Conservation (phyloP, 2,888 invertebrate species). For the Drosophila ochracea region DNA sequence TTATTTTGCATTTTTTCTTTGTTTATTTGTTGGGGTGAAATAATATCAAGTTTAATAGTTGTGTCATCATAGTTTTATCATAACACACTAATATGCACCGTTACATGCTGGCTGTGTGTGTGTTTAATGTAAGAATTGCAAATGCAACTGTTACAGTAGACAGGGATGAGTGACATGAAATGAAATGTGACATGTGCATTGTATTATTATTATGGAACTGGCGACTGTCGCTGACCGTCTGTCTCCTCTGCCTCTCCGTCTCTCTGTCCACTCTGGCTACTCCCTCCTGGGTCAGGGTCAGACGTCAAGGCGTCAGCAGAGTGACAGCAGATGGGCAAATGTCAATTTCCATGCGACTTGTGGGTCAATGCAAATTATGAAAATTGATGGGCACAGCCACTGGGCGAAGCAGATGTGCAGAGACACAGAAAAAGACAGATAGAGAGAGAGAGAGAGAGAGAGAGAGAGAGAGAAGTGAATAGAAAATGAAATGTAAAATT, state of each 20-base stretch:
- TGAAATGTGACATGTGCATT: constrained; percentile 50
- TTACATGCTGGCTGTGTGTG: neutral
- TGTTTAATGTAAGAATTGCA: constrained; percentile 12
- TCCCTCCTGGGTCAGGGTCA: constrained; percentile 30
- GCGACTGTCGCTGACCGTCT: neutral
- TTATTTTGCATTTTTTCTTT: too few relatives aligned
- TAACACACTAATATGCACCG: constrained; percentile 2
- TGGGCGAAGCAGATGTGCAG: neutral
- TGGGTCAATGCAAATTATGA: constrained; percentile 50
- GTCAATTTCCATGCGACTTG: constrained; percentile 37
- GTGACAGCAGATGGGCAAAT: constrained; percentile 24
- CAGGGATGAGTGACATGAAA: constrained; percentile 2
- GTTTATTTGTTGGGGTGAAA: too few relatives aligned
- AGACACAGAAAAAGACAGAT: neutral
- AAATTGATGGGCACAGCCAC: constrained; percentile 27
- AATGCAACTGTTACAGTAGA: constrained; percentile 7
- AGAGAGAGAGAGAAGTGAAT: neutral
- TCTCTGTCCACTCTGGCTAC: neutral
- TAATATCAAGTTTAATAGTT: neutral
- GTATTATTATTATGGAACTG: constrained; percentile 17
- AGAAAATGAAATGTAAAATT: neutral
- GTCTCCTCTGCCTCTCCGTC: neutral
- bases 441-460: neutral
- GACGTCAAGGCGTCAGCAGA: constrained; percentile 5
- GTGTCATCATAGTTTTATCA: neutral